phyloP scores from a whole-genome alignment of 2,888 invertebrate genomes.

The Hirtodrosophila trivittata region DNA sequence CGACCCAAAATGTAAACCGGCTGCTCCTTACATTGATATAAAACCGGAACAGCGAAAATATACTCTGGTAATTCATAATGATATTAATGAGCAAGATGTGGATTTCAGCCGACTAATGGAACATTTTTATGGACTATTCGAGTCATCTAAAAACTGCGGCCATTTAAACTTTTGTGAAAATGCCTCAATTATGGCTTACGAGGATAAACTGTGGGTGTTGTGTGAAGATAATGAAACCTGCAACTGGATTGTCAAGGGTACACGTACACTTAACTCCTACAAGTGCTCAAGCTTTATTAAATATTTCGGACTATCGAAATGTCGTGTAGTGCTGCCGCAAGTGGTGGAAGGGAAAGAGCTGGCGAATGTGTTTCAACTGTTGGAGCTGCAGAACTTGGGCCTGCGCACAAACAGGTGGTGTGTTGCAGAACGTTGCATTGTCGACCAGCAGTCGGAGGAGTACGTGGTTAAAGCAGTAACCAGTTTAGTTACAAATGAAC shows the following conservation, averaged over 20 bases:
- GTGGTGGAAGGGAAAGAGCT: slow-evolving; percentile 30
- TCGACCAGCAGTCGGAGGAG: slow-evolving; percentile 7
- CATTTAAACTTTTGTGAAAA: slow-evolving; percentile 34
- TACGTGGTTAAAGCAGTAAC: slow-evolving; percentile 18
- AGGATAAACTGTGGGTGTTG: slow-evolving; percentile 26
- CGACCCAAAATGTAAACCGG: neutral
- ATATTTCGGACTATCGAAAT: slow-evolving; percentile 19
- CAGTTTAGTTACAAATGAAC: slow-evolving; percentile 30
- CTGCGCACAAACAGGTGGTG: slow-evolving; percentile 44
- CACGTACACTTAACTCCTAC: slow-evolving; percentile 14
- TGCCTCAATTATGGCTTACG: slow-evolving; percentile 10
- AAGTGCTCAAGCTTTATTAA: slow-evolving; percentile 21
- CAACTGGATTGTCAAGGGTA: slow-evolving; percentile 39
- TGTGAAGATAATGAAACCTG: slow-evolving; percentile 38
- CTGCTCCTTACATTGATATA: slow-evolving; percentile 2
- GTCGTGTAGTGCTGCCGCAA: slow-evolving; percentile 37
- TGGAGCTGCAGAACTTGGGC: slow-evolving; percentile 45
- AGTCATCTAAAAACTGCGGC: neutral
- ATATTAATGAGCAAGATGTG: slow-evolving; percentile 5
- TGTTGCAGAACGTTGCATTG: slow-evolving; percentile 11
- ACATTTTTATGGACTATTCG: slow-evolving; percentile 34
- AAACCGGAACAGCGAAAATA: slow-evolving; percentile 41
- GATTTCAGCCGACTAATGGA: slow-evolving; percentile 15
- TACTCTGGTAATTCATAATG: slow-evolving; percentile 21
- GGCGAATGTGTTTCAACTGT: slow-evolving; percentile 21